These are phyloP conservation scores for Rhopalosiphum nymphaeae DNA, from an alignment of 2,888 invertebrate species.

Conservation along the genomic window DNA sequence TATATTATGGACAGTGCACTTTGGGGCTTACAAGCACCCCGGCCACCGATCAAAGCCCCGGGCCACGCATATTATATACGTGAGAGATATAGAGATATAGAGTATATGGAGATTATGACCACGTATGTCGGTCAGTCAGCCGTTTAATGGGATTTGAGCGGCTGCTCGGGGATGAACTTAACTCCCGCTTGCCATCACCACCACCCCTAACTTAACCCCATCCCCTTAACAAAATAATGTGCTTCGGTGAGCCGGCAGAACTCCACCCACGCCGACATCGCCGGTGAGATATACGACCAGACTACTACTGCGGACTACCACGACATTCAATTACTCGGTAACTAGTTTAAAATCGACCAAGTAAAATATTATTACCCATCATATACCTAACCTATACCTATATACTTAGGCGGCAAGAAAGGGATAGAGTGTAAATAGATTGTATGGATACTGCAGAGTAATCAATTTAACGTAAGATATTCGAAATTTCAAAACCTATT, in stretches of 20 bases:
- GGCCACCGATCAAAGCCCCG: background rate
- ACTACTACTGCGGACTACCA: background rate
- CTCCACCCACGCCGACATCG: background rate
- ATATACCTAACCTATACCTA: background rate
- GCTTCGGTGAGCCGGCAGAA: background rate
- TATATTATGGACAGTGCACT: background rate
- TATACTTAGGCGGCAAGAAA: background rate
- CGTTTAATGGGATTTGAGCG: slow-evolving; percentile 54
- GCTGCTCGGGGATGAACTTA: slow-evolving; percentile 26
- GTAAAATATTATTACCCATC: background rate
- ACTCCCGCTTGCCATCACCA: background rate
- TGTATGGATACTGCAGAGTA: no score
- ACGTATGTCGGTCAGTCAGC: slow-evolving; percentile 4
- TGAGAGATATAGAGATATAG: background rate
- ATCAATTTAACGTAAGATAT: no score
- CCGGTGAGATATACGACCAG: background rate
- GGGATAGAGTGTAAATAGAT: no score
- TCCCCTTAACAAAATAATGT: background rate
- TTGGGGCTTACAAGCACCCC: background rate
- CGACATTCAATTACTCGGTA: slow-evolving; percentile 39
- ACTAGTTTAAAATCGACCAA: slow-evolving; percentile 10
- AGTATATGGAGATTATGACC: slow-evolving; percentile 31
- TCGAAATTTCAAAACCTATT: no score
- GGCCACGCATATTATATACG: background rate
- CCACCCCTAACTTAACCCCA: background rate